A percentile compares a stretch with the other conserved stretches of the same genome.
Conservation (phyloP, 2,888 invertebrate species). For the Standfussiana lucernea region DNA sequence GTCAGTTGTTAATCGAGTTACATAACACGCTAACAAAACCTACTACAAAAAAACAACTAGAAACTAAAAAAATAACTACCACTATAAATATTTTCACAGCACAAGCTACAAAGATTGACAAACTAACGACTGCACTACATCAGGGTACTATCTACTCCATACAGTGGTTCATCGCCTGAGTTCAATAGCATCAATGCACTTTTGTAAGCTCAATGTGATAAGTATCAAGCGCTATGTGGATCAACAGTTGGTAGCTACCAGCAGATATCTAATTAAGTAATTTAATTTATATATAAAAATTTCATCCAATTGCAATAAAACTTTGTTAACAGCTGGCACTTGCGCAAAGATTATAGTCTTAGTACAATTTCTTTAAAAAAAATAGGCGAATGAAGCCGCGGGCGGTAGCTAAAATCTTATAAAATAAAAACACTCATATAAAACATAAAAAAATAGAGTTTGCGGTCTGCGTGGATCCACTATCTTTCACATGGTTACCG, state of each 20-base stretch:
- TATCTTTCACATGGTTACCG: not conserved
- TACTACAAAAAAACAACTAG: constrained; percentile 1
- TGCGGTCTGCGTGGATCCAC: not conserved
- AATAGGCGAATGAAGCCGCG: not conserved
- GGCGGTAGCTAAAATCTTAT: not conserved
- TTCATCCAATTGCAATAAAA: not conserved
- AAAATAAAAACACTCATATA: not conserved
- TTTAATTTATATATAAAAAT: not conserved
- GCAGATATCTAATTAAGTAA: not conserved
- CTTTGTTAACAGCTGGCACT: not conserved
- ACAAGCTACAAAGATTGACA: constrained; percentile 11
- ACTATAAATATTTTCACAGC: constrained; percentile 17
- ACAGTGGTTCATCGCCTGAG: constrained; percentile 48
- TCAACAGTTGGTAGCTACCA: not conserved
- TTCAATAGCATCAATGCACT: not conserved
- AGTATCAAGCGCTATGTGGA: not conserved
- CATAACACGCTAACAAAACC: constrained; percentile 7
- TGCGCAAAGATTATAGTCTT: not conserved
- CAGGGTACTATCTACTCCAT: constrained; percentile 49
- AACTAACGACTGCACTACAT: constrained; percentile 31
- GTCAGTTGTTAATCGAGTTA: constrained; percentile 28
- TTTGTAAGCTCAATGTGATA: not conserved
- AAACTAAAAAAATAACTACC: constrained; percentile 8
- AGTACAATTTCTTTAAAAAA: not conserved
- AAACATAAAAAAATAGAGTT: not conserved